Evolutionary conservation across 92 coral and sea anemone genomes (phyloP), one percentile per base, ranked within the genome.

Genomic region (Anthopleura xanthogrammica): DNA sequence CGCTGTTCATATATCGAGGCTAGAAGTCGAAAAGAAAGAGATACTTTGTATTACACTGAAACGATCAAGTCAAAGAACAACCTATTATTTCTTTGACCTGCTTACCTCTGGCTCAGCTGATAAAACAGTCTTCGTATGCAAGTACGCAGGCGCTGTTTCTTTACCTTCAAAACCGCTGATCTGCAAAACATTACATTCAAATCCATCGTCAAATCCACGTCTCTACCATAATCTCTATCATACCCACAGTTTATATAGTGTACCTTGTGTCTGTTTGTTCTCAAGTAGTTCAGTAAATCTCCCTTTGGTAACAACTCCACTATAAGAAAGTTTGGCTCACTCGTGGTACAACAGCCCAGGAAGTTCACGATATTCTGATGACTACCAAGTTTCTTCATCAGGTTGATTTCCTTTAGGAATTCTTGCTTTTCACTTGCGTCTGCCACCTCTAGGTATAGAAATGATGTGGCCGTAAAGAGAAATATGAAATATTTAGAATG

Each of bases 261-360:
- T 72, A 82, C 85, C 86, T 82, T 82, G 12, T 79, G 40, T 75
- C 86, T 82, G 68, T 75, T 82, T 14, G 22, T 82, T n/a, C 86
- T 82, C 36, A 82, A 57, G 52, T 75, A 82, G 17, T 82, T 58
- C 19, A 82, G 80, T 24, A 82, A 57, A 60, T 82, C 80, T 40
- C 85, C 85, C 52, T 81, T 40, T 17, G 85, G 79, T 52, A 81
- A 52, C n/a, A 39, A 81, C 85, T 81, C 86, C 46, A 82, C 70
- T 1, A 82, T 72, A 8, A 82, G 80, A 36, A 72, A 54, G 70
- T 41, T 16, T 19, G 86, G 86, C 40, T 82, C 86, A 42, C 46
- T 52, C 16, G 74, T 20, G 68, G 80, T 72, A 23, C 41, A 46
- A 73, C 86, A 72, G 70, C 80, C 62, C 23, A 82, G 19, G 8